These are phyloP conservation scores for Aepyceros melampus DNA, from an alignment of 2,113 vertebrate genomes.

Conservation along the genomic window DNA sequence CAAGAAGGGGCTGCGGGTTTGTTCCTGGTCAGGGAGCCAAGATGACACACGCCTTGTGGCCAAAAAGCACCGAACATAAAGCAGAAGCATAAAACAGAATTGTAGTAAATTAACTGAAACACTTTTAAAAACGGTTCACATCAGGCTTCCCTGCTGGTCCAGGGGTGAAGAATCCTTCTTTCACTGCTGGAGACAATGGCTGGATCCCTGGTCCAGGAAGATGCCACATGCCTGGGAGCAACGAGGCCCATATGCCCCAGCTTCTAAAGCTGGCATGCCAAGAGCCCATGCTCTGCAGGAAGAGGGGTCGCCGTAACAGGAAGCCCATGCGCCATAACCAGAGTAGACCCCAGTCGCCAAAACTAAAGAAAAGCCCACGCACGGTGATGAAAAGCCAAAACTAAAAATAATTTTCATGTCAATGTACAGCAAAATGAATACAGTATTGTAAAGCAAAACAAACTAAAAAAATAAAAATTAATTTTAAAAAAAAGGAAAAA, in stretches of 20 bases:
- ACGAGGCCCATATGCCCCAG: background rate
- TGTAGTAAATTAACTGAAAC: background rate
- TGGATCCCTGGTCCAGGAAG: background rate
- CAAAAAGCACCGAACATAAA: background rate
- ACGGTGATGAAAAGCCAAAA: background rate
- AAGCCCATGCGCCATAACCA: background rate
- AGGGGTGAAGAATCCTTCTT: background rate
- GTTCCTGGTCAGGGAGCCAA: background rate
- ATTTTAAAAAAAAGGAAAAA: too few species aligned
- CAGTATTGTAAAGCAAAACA: too few species aligned
- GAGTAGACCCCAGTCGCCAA: background rate
- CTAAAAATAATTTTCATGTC: background rate
- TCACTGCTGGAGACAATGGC: background rate
- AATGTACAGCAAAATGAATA: too few species aligned
- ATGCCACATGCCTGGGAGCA: background rate
- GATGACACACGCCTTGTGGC: background rate
- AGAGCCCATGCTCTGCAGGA: background rate
- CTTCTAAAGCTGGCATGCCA: background rate
- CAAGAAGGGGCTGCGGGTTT: background rate
- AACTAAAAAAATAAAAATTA: too few species aligned
- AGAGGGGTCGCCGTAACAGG: fast-evolving
- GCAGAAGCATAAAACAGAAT: too few species aligned
- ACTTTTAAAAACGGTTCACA: background rate
- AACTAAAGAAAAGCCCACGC: background rate
- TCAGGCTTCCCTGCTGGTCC: background rate